Base-by-base conservation (phyloP, 2,113 vertebrate genomes). In the Datnioides undecimradiatus region DNA sequence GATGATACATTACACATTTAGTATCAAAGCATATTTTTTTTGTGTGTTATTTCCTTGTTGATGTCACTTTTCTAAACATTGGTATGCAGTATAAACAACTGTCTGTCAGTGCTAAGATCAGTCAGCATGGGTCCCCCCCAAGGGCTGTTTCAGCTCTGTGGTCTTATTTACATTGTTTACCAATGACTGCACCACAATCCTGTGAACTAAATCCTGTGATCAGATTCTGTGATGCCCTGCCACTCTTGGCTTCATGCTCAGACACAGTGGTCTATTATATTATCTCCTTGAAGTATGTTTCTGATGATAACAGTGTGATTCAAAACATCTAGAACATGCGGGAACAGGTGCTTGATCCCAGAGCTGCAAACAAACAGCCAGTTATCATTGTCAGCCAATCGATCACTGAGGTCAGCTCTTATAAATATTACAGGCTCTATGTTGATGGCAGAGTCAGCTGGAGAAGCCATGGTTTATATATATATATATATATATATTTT, bases 361-460 rank as follows among this genome's bases (percentile, higher is more conserved):
- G 34, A 69, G 21, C 19, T 25, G 21, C 27, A 55, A 43, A 27
- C 23, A 7, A 52, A 36, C 6, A 1, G 45, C 43, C 51, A 71
- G 27, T 60, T 46, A 45, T 60, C 7, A 66, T 79, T 34, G 38
- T 13, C 17, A 75, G 45, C 41, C 65, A 79, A 62, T 58, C 51
- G 9, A 43, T 79, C 41, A 45, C 29, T 51, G 34, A 51, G 33
- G 63, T 68, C 75, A 69, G 55, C 8, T 69, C 33, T 49, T 13
- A 48, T 57, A 12, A 51, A 59, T 29, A 70, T 63, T 27, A 36
- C 14, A 4, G 8, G 45, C 17, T 21, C 7, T 40, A 46, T 9
- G 27, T 14, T 41, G 33, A 51, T 19, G 75, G 43, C 19, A 14
- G n/a, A 16, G 45, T 27, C 48, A 27, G 21, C 5, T 21, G 31